Evolutionary conservation across 1,140 invertebrate genomes (phyloP), one percentile per base, ranked within the genome.

Genomic region (Gryllus bimaculatus): DNA sequence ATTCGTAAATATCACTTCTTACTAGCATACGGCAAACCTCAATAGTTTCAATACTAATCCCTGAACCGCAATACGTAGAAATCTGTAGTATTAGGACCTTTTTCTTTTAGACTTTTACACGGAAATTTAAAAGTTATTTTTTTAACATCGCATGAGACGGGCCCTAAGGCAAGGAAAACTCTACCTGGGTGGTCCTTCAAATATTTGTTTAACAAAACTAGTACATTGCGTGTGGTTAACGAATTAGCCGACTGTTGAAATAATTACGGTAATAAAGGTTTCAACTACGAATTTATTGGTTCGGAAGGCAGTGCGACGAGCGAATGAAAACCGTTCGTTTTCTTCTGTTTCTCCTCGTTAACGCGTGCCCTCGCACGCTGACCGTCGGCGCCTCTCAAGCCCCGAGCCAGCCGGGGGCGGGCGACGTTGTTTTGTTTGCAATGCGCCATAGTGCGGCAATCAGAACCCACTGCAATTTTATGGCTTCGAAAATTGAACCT

Each of bases 141-240:
- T 39, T 39, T 39, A 39, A 39, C 26, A 39, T 39, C 26, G 26
- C 26, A 39, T 5, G 26, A 39, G 54, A 66, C 3, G 10, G 0
- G 18, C 54, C 54, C 54, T 66, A 10, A 18, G 54, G 54, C 18
- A 13, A 66, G 10, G 54, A 66, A 66, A n/a, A 18, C 7, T 18
- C 54, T 66, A 66, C 54, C 54, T 66, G 54, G 54, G 54, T 66
- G 54, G 54, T 66, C 54, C 54, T 18, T 66, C 54, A 66, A 66
- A 66, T 66, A 66, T 66, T 66, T 66, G 54, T 66, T 66, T 66
- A 66, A 66, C 54, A 66, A 66, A 66, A 66, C 54, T 66, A 66
- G 54, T 66, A 66, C 54, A 66, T 66, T 66, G 54, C 54, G 54
- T 66, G 54, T 66, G 18, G 54, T 66, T 66, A 66, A 66, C 54